Conservation (phyloP, 2,113 vertebrate species). For the Chelonoidis abingdonii region DNA sequence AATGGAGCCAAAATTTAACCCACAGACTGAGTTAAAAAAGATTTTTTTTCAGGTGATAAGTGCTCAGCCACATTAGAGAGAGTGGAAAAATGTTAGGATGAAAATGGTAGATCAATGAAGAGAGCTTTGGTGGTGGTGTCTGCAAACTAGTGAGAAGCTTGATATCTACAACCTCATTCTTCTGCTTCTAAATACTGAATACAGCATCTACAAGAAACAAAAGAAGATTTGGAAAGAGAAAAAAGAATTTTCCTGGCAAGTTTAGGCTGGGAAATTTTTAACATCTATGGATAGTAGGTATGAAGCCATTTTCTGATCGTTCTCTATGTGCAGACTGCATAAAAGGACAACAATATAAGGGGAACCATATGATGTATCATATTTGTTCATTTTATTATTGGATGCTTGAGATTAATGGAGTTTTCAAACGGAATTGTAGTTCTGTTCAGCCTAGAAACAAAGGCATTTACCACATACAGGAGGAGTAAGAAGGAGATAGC, state of each 20-base stretch:
- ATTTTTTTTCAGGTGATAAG: neutral
- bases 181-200: neutral
- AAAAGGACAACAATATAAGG: neutral
- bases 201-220: neutral
- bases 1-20: neutral
- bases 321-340: rapidly evolving
- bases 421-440: constrained; percentile 21
- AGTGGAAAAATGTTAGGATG: neutral
- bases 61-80: neutral
- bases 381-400: neutral
- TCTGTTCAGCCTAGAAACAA: constrained; percentile 36
- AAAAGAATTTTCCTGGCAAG: neutral
- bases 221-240: constrained; percentile 1
- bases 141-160: neutral
- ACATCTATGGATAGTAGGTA: neutral
- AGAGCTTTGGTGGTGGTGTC: neutral
- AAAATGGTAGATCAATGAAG: neutral
- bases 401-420: constrained; percentile 30
- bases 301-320: neutral
- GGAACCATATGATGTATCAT: neutral
- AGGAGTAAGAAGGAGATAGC: constrained; percentile 37
- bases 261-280: neutral
- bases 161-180: neutral
- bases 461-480: neutral
- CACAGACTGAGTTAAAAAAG: neutral